Conservation (phyloP, 2,797 vertebrate genomes). For the Pagetopsis macropterus region DNA sequence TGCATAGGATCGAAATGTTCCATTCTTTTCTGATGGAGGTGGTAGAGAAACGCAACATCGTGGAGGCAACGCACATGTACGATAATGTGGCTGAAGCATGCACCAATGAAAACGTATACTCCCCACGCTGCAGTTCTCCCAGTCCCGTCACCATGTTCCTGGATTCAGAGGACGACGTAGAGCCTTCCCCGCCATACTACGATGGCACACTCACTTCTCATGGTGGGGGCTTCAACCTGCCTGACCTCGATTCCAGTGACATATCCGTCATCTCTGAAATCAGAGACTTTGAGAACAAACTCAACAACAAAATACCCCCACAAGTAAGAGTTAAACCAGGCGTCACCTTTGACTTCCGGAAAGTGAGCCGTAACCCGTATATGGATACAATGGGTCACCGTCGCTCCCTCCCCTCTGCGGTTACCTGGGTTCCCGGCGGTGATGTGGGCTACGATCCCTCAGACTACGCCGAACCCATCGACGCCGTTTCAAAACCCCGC, state of each 20-base stretch:
- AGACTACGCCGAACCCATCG: constrained; percentile 95
- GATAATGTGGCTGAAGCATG: constrained; percentile 94
- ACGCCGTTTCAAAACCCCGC: constrained; percentile 92
- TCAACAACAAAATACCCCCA: constrained; percentile 93
- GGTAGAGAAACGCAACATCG: constrained; percentile 91
- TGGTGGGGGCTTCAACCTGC: constrained; percentile 89
- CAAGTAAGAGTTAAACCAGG: constrained; percentile 93
- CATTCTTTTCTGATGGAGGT: constrained; percentile 94
- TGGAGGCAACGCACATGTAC: constrained; percentile 96
- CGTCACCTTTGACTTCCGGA: constrained; percentile 90
- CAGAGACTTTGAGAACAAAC: constrained; percentile 90
- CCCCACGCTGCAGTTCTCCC: constrained; percentile 92
- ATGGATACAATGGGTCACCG: constrained; percentile 90
- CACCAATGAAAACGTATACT: constrained; percentile 89
- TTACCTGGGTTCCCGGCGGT: constrained; percentile 89
- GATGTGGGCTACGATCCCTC: constrained; percentile 94
- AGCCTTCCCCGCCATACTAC: constrained; percentile 89
- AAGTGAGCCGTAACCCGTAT: constrained; percentile 87
- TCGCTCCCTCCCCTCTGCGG: constrained; percentile 89
- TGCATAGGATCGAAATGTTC: constrained; percentile 91
- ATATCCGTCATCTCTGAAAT: constrained; percentile 89
- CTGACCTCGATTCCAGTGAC: constrained; percentile 91
- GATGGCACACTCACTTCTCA: constrained; percentile 86
- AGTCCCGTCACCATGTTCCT: constrained; percentile 91
- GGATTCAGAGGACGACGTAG: constrained; percentile 94